Evolutionary conservation across 1,140 invertebrate genomes (phyloP), one percentile per base, ranked within the genome.

Genomic region (Phymorhynchus buccinoides): DNA sequence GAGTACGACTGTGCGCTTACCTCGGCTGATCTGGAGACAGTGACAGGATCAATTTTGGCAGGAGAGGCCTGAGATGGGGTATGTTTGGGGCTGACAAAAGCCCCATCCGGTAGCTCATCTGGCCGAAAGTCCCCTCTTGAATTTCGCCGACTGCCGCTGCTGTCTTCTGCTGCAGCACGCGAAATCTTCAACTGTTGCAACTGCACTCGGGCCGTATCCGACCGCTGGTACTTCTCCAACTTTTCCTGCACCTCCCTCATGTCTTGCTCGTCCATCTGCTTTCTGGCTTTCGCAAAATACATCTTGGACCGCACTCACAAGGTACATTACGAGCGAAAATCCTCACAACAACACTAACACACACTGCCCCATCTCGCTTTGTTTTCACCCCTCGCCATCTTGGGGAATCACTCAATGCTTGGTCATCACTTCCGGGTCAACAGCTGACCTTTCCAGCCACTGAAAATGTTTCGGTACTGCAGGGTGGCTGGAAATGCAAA

Each of bases 71-170:
- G 84, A 39, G 66, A 77, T 42, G 84, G 80, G 81, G 84, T 84
- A 77, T 87, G 84, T 81, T 89, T 90, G 35, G 88, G 88, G 41
- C 88, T 85, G 86, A 88, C 89, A 82, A 89, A 90, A 1, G 87
- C 88, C 41, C 89, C 90, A 81, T 91, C 90, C 48, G 90, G 90
- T 81, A 91, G 84, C 44, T 91, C 90, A 48, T 90, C 90, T 1
- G 85, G 87, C 56, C 82, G 85, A 84, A 88, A 88, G 39, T 87
- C 88, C 18, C 83, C 62, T 41, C 41, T 6, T 78, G 75, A 71
- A 86, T 73, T 37, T 37, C 84, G 62, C 39, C 85, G 73, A 84
- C 35, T 42, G 56, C 79, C 42, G 84, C 66, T 71, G 22, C 56
- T 48, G 32, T 41, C 42, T 81, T 52, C 66, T 86, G 81, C 56